These are phyloP conservation scores for Heliconius congener DNA, from an alignment of 1,140 invertebrate genomes.

Conservation along the genomic window DNA sequence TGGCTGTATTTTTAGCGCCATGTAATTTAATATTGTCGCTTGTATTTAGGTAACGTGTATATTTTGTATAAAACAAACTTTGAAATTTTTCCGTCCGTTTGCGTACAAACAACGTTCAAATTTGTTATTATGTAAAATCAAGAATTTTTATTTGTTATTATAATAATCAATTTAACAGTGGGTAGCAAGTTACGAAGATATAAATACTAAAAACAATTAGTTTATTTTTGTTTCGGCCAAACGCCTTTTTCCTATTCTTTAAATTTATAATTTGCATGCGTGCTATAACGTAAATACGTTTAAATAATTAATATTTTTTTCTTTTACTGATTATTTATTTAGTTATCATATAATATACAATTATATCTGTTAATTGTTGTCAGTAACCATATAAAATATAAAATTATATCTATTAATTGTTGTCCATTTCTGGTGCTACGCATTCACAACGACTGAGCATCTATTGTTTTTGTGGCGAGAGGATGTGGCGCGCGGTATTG, in stretches of 20 bases:
- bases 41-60: constrained; percentile 15
- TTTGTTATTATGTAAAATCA: constrained; percentile 23
- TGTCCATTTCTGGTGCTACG: background rate
- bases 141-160: constrained; percentile 22
- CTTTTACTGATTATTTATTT: background rate
- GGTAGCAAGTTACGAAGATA: background rate
- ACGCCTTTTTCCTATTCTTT: too few relatives aligned
- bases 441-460: background rate
- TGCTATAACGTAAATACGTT: background rate
- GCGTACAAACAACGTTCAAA: constrained; percentile 33
- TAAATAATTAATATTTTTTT: background rate
- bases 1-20: constrained; percentile 23
- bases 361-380: background rate
- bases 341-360: background rate
- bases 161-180: constrained; percentile 24
- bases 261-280: too few relatives aligned
- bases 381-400: background rate
- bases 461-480: background rate
- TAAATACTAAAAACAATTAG: background rate
- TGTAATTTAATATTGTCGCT: constrained; percentile 33
- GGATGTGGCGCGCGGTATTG: background rate
- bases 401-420: background rate
- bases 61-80: constrained; percentile 5
- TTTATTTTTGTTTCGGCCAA: background rate
- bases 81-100: constrained; percentile 14